A percentile compares a stretch with the other conserved stretches of the same genome.
Conservation (phyloP, 2,113 vertebrate genomes). For the Cephalopholis sonnerati region DNA sequence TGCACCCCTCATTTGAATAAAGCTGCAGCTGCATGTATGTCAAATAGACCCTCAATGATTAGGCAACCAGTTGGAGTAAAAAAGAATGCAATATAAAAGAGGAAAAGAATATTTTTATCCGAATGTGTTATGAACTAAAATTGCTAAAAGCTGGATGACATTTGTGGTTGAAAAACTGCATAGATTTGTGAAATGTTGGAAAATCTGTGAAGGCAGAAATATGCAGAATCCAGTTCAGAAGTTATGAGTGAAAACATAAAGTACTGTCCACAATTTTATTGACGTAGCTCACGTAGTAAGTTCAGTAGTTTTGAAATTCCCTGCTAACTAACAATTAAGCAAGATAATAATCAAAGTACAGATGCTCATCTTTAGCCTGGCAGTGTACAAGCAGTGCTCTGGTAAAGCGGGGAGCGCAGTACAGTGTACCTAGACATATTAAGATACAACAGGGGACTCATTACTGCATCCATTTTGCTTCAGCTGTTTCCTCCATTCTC, state of each 20-base stretch:
- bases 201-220: not conserved
- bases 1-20: not conserved
- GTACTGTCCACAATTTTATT: not conserved
- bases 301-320: conserved; percentile 3
- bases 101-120: not conserved
- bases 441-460: conserved; percentile 68
- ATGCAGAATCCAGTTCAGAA: not conserved
- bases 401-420: conserved; percentile 16
- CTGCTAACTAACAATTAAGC: not conserved
- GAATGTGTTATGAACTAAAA: not conserved
- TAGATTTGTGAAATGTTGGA: not conserved
- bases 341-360: conserved; percentile 8
- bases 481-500: conserved; percentile 59
- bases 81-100: not conserved
- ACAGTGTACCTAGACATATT: conserved; percentile 44
- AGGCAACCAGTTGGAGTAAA: not conserved
- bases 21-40: not conserved
- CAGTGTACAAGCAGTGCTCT: not conserved
- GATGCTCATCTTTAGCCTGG: not conserved
- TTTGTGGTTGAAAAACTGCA: not conserved
- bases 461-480: conserved; percentile 69
- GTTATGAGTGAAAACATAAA: not conserved
- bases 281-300: not conserved
- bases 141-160: not conserved
- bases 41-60: not conserved